Base-by-base conservation (phyloP, 2,113 vertebrate genomes). In the Campylomormyrus numenius region DNA sequence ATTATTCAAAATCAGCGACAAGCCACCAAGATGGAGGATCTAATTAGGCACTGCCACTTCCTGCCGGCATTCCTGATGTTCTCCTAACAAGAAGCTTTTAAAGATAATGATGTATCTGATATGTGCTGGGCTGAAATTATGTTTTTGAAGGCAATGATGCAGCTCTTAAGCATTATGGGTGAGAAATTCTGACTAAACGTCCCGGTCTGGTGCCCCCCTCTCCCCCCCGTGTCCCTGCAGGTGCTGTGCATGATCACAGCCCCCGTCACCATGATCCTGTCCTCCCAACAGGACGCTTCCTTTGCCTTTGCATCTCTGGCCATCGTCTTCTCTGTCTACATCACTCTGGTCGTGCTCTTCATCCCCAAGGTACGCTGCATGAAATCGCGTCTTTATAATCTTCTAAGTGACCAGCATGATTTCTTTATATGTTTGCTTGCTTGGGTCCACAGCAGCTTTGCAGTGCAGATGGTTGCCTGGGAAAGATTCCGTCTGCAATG, bases 201-300 rank as follows among this genome's bases (percentile, higher is more conserved):
- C 42, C 66, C 15, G 27, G 5, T 39, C 5, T 88, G 9, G 52
- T 21, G 56, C 56, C 31, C 48, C 80, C 24, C 2, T 46, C 21
- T 6, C 45, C 1, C 52, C 21, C 31, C 13, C 21, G 85, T 86
- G 8, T 49, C 88, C 15, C 42, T 89, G n/a, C 49, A 99, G 98
- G 97, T 99, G 74, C 91, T 99, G 90, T 99, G 98, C 91, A 97
- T 99, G 94, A 99, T 99, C 95, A 99, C 98, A 0, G 98, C 98
- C 0, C 98, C 98, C 0, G 98, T 99, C 91, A 98, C 98, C 90
- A 98, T 99, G 98, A 98, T 99, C 93, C 96, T 99, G 27, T 97
- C 96, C 45, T 98, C 98, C 3, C 98, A 99, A 93, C 98, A 99
- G 94, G 98, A 99, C 0, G 98, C 98, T 0, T 97, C 98, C 91